Evolutionary conservation across 2,797 vertebrate genomes (phyloP).

Genomic region (Australoheros facetus): DNA sequence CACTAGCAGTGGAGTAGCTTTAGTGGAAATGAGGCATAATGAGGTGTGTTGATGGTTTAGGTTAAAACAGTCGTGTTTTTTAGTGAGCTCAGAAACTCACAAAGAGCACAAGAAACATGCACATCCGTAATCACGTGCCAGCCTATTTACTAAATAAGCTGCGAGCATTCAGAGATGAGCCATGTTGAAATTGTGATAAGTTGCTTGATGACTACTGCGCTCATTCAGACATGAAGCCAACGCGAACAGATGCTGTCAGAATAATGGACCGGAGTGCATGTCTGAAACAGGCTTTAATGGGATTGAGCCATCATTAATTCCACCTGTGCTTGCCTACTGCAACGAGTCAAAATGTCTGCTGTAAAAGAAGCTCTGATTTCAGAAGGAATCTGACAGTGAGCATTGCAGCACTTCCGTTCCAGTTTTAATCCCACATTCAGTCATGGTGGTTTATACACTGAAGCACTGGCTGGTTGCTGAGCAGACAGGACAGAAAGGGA

Average conservation of each 20-base stretch:
- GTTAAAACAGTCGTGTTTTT: neutral
- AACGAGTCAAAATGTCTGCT: neutral
- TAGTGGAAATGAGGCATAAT: neutral
- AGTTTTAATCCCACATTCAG: constrained; percentile 11
- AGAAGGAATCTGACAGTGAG: neutral
- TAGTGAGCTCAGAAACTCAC: neutral
- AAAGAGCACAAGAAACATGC: neutral
- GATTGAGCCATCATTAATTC: neutral
- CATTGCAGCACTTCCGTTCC: constrained; percentile 1
- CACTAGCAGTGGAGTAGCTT: neutral
- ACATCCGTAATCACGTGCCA: neutral
- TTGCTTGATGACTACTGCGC: no score
- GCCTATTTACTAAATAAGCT: neutral
- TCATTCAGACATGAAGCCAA: neutral
- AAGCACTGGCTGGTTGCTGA: constrained; percentile 20
- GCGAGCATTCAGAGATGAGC: no score
- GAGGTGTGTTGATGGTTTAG: neutral
- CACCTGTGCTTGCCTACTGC: neutral
- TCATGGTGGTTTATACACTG: neutral
- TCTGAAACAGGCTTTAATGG: neutral
- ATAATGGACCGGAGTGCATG: neutral
- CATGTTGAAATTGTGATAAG: no score
- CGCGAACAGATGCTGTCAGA: neutral
- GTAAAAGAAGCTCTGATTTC: neutral
- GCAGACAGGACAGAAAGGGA: constrained; percentile 35